These are phyloP conservation scores for Pagetopsis macropterus DNA, from an alignment of 2,797 vertebrate genomes.

Conservation along the genomic window DNA sequence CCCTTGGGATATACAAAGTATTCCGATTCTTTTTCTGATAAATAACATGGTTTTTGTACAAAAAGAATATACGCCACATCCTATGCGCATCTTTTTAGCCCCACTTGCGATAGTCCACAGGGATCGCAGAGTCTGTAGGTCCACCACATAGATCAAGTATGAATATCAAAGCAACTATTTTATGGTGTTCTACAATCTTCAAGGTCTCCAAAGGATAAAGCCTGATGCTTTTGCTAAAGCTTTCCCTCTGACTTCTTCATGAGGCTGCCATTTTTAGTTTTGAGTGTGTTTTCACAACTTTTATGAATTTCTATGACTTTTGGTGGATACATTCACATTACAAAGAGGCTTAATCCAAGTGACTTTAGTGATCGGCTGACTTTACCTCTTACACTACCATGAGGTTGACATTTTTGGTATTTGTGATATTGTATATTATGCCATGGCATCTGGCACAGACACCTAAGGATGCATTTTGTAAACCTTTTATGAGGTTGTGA, in stretches of 20 bases:
- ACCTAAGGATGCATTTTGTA: not conserved
- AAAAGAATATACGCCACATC: not conserved
- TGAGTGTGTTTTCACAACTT: not conserved
- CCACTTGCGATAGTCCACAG: not conserved
- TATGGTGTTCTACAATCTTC: not conserved
- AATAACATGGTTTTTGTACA: not conserved
- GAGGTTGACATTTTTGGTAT: not conserved
- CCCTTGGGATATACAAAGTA: too few relatives aligned
- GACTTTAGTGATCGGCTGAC: not conserved
- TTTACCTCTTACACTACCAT: not conserved
- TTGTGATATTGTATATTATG: not conserved
- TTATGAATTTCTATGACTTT: not conserved
- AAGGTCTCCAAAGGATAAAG: not conserved
- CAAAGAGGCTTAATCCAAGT: not conserved
- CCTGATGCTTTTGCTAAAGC: not conserved
- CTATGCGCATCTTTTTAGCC: not conserved
- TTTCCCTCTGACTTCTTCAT: not conserved
- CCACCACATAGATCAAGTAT: not conserved
- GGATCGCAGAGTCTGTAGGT: not conserved
- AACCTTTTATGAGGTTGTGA: too few relatives aligned
- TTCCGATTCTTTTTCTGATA: not conserved
- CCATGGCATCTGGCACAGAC: not conserved
- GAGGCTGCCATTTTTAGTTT: not conserved
- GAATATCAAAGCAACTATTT: not conserved
- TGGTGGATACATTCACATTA: not conserved